Conservation (phyloP, 2,113 vertebrate species). For the Takifugu bimaculatus region DNA sequence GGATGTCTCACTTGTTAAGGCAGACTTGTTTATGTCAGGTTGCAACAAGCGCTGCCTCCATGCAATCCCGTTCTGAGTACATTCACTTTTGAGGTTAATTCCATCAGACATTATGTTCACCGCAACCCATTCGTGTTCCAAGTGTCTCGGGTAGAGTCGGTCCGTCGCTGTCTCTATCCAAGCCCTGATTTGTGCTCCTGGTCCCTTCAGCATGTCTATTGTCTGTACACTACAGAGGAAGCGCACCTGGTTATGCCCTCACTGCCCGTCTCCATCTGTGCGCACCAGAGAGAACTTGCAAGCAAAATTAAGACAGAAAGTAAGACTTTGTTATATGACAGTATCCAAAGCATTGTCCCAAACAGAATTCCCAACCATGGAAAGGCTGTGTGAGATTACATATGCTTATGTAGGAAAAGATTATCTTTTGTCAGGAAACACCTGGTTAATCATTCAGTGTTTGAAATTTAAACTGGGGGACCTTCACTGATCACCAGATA, state of each 20-base stretch:
- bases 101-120: conserved; percentile 45
- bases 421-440: conserved; percentile 54
- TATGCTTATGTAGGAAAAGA: conserved; percentile 42
- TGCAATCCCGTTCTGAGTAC: conserved; percentile 57
- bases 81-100: conserved; percentile 50
- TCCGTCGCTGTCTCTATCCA: conserved; percentile 59
- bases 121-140: conserved; percentile 55
- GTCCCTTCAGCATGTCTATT: conserved; percentile 79
- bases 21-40: conserved; percentile 62
- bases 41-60: conserved; percentile 62
- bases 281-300: conserved; percentile 83
- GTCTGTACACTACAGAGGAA: conserved; percentile 80
- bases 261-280: conserved; percentile 82
- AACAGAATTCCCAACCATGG: conserved; percentile 50
- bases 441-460: conserved; percentile 58
- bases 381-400: conserved; percentile 61
- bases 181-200: conserved; percentile 60
- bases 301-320: conserved; percentile 85
- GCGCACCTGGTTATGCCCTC: conserved; percentile 82
- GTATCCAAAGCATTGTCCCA: conserved; percentile 66
- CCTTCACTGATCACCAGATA: conserved; percentile 45
- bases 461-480: conserved; percentile 24
- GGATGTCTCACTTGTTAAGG: conserved; percentile 10
- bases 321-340: conserved; percentile 76
- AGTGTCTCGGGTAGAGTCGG: conserved; percentile 65